Percentiles rank a stretch among this genome's conserved stretches.
phyloP scores from a whole-genome alignment of 37 sponge, comb jelly and placozoan species.

The Eunapius fragilis region DNA sequence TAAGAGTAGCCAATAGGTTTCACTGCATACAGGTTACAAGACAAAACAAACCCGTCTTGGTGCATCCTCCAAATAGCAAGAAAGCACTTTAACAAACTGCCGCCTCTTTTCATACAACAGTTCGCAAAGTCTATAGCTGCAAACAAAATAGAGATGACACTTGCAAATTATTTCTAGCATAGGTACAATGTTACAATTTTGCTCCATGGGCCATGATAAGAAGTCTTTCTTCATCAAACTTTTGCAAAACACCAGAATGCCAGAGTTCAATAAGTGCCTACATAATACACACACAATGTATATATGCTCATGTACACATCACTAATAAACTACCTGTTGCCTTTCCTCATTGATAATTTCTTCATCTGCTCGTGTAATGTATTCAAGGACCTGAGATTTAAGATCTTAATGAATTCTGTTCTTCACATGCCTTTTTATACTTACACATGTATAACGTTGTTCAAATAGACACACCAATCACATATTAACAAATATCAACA shows the following conservation, averaged over 20 bases:
- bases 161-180: not conserved
- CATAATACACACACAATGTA: not conserved
- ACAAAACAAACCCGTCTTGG: conserved; percentile 49
- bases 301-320: not conserved
- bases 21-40: not conserved
- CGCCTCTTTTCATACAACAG: conserved; percentile 71
- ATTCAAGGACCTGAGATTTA: conserved; percentile 64
- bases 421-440: too few relatives aligned
- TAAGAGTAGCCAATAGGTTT: not conserved
- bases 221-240: conserved; percentile 80
- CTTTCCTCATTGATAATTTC: conserved; percentile 77
- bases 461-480: not conserved
- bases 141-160: not conserved
- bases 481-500: not conserved
- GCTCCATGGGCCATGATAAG: conserved; percentile 78
- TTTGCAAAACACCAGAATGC: conserved; percentile 67
- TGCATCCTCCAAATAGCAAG: conserved; percentile 78
- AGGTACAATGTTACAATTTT: conserved; percentile 53
- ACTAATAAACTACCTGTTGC: conserved; percentile 54
- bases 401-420: not conserved
- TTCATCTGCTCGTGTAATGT: conserved; percentile 75
- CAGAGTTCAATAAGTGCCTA: conserved; percentile 81
- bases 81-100: conserved; percentile 79
- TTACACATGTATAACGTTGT: not conserved
- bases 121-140: conserved; percentile 80